phyloP scores from a whole-genome alignment of 1,140 invertebrate genomes.

The Tribolium castaneum region DNA sequence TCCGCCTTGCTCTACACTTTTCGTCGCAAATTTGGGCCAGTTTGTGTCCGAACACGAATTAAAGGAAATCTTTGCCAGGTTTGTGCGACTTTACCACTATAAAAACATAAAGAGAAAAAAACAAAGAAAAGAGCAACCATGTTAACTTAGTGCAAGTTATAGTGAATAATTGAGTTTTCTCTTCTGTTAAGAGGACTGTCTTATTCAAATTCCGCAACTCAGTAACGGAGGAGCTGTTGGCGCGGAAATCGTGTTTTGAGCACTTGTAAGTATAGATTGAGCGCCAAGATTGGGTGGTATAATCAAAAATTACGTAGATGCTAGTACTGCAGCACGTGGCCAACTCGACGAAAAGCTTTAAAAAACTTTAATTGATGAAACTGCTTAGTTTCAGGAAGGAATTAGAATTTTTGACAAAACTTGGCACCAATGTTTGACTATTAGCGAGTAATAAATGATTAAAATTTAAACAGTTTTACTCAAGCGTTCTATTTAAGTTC shows the following conservation, averaged over 20 bases:
- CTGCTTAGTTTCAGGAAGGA: too few relatives aligned
- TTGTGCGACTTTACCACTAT: conserved; percentile 61
- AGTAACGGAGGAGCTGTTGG: conserved; percentile 30
- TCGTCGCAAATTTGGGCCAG: conserved; percentile 96
- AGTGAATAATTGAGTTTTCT: conserved; percentile 45
- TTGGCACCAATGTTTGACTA: too few relatives aligned
- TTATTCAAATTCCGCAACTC: conserved; percentile 22
- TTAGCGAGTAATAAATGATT: too few relatives aligned
- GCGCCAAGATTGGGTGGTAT: neutral
- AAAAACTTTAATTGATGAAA: too few relatives aligned
- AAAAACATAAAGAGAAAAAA: conserved; percentile 13
- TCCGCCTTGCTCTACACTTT: conserved; percentile 95
- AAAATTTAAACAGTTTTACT: too few relatives aligned
- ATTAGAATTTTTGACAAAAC: too few relatives aligned
- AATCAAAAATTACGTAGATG: too few relatives aligned
- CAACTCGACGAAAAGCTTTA: too few relatives aligned
- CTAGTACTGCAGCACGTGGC: too few relatives aligned
- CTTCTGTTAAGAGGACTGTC: conserved; percentile 40
- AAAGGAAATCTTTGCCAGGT: conserved; percentile 98
- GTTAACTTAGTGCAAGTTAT: conserved; percentile 51
- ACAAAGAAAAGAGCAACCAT: conserved; percentile 20
- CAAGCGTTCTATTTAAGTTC: too few relatives aligned
- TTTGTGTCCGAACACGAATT: conserved; percentile 97
- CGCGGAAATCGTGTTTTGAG: conserved; percentile 12
- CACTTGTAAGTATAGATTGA: conserved; percentile 42